Evolutionary conservation across 1,140 invertebrate genomes (phyloP).

Genomic region (Scaptomyza graminum): DNA sequence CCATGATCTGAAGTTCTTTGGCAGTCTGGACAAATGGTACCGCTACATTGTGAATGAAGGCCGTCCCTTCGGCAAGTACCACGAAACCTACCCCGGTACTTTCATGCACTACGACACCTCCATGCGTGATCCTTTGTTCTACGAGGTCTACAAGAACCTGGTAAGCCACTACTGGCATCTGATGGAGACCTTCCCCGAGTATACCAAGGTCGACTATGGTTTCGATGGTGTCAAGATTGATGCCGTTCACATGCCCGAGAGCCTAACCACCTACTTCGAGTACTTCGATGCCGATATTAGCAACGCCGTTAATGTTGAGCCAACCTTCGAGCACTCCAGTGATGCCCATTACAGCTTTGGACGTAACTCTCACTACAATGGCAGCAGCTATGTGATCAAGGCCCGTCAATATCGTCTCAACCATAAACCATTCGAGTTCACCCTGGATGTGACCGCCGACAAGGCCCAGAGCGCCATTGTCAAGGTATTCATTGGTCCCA

Average conservation of each 20-base stretch:
- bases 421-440: conserved; percentile 88
- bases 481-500: conserved; percentile 87
- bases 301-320: conserved; percentile 86
- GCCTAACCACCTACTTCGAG: conserved; percentile 89
- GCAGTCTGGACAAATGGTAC: conserved; percentile 80
- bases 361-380: conserved; percentile 87
- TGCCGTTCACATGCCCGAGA: conserved; percentile 86
- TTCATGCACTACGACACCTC: conserved; percentile 86
- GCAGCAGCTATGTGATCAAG: conserved; percentile 86
- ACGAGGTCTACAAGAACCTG: conserved; percentile 87
- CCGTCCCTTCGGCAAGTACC: conserved; percentile 64
- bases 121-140: conserved; percentile 88
- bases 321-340: conserved; percentile 18
- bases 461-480: conserved; percentile 84
- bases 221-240: conserved; percentile 87
- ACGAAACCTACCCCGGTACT: conserved; percentile 84
- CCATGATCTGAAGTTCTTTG: conserved; percentile 84
- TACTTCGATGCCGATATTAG: conserved; percentile 88
- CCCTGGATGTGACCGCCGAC: conserved; percentile 84
- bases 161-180: conserved; percentile 86
- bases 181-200: conserved; percentile 84
- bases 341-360: conserved; percentile 85
- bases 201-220: conserved; percentile 85
- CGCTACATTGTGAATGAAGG: conserved; percentile 84
- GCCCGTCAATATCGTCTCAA: conserved; percentile 86